phyloP scores from a whole-genome alignment of 2,888 invertebrate species.

The Villa cingulata region DNA sequence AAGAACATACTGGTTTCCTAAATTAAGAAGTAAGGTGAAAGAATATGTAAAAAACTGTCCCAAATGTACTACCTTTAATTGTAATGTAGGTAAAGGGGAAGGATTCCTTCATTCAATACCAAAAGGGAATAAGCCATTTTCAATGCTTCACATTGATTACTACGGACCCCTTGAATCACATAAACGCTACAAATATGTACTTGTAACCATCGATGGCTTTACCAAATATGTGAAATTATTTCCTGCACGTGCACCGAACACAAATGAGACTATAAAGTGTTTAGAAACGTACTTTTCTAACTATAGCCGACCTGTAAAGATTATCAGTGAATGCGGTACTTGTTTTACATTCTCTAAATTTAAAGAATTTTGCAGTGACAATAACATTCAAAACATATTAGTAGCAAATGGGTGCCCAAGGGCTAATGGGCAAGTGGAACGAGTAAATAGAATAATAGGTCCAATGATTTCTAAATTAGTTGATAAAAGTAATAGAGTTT shows the following conservation, averaged over 20 bases:
- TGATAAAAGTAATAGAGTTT: no score
- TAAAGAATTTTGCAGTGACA: no score
- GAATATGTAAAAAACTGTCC: not conserved
- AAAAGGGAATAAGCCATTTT: constrained; percentile 6
- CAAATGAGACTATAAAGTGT: not conserved
- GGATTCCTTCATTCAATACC: constrained; percentile 7
- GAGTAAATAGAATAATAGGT: no score
- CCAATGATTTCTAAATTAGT: no score
- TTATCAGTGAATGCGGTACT: not conserved
- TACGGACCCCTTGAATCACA: constrained; percentile 17
- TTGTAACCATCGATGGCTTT: not conserved
- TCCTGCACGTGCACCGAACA: not conserved
- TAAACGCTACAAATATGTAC: not conserved
- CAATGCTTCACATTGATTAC: constrained; percentile 30
- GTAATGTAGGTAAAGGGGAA: not conserved
- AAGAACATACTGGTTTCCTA: constrained; percentile 1
- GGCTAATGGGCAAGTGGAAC: no score
- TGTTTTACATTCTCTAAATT: constrained; percentile 8
- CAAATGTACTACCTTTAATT: not conserved
- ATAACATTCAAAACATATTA: constrained; percentile 11
- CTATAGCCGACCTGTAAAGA: not conserved
- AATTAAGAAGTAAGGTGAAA: not conserved
- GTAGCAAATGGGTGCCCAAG: constrained; percentile 15
- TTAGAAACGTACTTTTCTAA: not conserved
- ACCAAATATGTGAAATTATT: not conserved